Evolutionary conservation across 2,888 invertebrate genomes (phyloP).

Genomic region (Cephus pulcher): DNA sequence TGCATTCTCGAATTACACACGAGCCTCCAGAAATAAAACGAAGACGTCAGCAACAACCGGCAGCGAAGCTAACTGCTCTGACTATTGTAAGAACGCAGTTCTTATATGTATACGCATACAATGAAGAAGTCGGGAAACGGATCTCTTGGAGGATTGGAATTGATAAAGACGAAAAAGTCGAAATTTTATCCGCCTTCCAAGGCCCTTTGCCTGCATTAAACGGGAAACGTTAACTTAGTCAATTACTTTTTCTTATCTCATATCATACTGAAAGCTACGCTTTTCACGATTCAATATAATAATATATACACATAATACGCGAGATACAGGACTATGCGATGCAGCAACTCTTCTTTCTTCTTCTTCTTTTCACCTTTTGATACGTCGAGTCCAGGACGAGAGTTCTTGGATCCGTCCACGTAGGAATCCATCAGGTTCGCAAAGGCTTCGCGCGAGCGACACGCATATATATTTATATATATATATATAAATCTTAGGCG

Average conservation of each 20-base stretch:
- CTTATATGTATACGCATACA: neutral
- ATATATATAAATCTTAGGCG: neutral
- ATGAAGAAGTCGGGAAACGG: neutral
- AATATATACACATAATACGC: constrained; percentile 36
- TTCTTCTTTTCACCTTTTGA: neutral
- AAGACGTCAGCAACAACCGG: neutral
- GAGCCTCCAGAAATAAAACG: neutral
- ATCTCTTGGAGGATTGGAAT: neutral
- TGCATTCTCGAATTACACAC: neutral
- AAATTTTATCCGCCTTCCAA: neutral
- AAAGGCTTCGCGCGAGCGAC: neutral
- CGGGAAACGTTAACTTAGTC: neutral
- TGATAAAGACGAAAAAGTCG: neutral
- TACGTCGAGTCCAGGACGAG: neutral
- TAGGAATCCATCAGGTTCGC: neutral
- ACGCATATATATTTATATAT: neutral
- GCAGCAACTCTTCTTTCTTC: neutral
- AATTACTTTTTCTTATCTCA: constrained; percentile 7
- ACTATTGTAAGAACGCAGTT: neutral
- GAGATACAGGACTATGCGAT: constrained; percentile 2
- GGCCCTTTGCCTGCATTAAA: neutral
- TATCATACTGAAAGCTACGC: constrained; percentile 44
- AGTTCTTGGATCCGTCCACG: neutral
- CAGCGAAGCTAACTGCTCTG: neutral
- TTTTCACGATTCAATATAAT: constrained; percentile 47